phyloP scores from a whole-genome alignment of 2,797 vertebrate genomes.

The Petrocephalus sullivani region DNA sequence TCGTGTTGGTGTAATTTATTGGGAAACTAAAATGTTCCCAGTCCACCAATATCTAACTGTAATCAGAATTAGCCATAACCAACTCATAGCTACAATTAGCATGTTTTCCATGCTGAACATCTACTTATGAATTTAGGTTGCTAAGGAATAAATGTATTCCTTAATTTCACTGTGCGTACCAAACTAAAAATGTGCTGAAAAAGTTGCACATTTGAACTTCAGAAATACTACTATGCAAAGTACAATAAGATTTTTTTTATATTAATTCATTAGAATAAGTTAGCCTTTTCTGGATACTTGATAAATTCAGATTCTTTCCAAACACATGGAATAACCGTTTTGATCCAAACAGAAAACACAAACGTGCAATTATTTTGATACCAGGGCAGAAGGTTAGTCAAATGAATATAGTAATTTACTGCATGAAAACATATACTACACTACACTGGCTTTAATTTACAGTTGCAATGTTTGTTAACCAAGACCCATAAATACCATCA shows the following conservation, averaged over 20 bases:
- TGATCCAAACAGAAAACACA: not conserved
- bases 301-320: not conserved
- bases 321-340: not conserved
- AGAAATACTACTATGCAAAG: not conserved
- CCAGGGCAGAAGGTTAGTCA: not conserved
- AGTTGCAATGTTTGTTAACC: conserved; percentile 9
- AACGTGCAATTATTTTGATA: not conserved
- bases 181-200: not conserved
- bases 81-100: no score
- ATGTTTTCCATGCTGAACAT: no score
- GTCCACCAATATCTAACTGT: no score
- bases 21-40: no score
- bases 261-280: not conserved
- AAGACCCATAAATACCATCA: not conserved
- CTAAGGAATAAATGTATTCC: no score
- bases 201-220: not conserved
- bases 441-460: not conserved
- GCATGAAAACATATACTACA: not conserved
- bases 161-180: no score
- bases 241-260: not conserved
- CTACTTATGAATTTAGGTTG: no score
- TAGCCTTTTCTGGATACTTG: not conserved
- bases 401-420: not conserved
- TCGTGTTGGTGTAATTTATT: no score
- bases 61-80: no score